Evolutionary conservation across 1,140 invertebrate species (phyloP).

Genomic region (Anoplolepis gracilipes): DNA sequence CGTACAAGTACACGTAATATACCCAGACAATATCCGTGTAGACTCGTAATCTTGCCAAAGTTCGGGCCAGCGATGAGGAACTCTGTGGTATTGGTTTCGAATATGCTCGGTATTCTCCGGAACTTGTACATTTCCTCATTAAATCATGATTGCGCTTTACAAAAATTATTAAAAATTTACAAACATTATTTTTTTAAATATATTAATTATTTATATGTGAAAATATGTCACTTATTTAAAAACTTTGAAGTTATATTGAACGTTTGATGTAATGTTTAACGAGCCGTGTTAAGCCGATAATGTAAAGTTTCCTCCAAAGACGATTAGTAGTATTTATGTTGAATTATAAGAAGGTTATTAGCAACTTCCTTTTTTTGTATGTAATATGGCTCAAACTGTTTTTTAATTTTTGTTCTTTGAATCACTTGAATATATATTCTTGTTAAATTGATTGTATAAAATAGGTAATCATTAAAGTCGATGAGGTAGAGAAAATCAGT

Average conservation of each 20-base stretch:
- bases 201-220: background rate
- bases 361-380: background rate
- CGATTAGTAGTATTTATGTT: background rate
- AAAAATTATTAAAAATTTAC: background rate
- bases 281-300: background rate
- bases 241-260: background rate
- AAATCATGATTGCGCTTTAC: slow-evolving; percentile 39
- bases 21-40: slow-evolving; percentile 58
- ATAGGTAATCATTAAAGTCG: background rate
- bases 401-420: background rate
- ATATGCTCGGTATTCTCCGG: slow-evolving; percentile 42
- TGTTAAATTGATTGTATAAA: background rate
- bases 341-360: background rate
- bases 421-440: background rate
- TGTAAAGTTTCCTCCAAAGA: background rate
- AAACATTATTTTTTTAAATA: background rate
- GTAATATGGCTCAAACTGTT: background rate
- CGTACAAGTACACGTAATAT: slow-evolving; percentile 19
- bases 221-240: background rate
- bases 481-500: slow-evolving; percentile 5
- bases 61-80: slow-evolving; percentile 64
- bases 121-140: slow-evolving; percentile 39
- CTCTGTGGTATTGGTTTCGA: slow-evolving; percentile 62
- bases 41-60: slow-evolving; percentile 70
- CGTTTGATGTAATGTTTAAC: background rate